Evolutionary conservation across 1,140 invertebrate species (phyloP), one percentile per base, ranked within the genome.

Genomic region (Lysiphlebus fabarum): DNA sequence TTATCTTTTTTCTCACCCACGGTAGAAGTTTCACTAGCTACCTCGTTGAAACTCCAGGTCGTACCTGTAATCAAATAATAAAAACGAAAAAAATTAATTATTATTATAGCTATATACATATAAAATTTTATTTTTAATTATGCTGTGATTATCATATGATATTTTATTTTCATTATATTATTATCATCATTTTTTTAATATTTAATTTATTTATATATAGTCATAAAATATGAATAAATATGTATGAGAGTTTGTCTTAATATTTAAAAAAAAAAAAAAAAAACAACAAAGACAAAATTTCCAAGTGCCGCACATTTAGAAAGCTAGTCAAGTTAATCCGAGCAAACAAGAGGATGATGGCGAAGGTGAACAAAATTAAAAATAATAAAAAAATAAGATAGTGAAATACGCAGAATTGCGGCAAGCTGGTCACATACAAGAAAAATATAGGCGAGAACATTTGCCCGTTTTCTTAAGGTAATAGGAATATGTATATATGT

Each of bases 11-110:
- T 65, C 61, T 60, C 67, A 58, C 59, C 67, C 60, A 64, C 64
- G 65, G 67, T 67, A 62, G 67, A 70, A 62, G 57, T 56, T 68
- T 72, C 65, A 62, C 71, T 75, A 70, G 70, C 74, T 75, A 77
- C 72, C 74, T 70, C 74, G 69, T 74, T 72, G 60, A 67, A 70
- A 73, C 66, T 72, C 76, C 75, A 76, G 76, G 75, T 72, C 69
- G 75, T 73, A 76, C 75, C 76, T 77, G 68, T 5, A 76, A 75
- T 44, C 3, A 56, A 9, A 67, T 47, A 60, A 17, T 47, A 56
- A 54, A 45, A 58, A n/a, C n/a, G n/a, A 11, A 44, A 44, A 53
- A 40, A 5, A 40, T 47, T 14, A 53, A 48, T 48, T 6, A 26
- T 26, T 17, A 26, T 8, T 36, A 8, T 41, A 42, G 42, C 36